Percentiles rank a stretch among this genome's conserved stretches.
Conservation (phyloP, 2,113 vertebrate genomes). For the Ammodytes dubius region DNA sequence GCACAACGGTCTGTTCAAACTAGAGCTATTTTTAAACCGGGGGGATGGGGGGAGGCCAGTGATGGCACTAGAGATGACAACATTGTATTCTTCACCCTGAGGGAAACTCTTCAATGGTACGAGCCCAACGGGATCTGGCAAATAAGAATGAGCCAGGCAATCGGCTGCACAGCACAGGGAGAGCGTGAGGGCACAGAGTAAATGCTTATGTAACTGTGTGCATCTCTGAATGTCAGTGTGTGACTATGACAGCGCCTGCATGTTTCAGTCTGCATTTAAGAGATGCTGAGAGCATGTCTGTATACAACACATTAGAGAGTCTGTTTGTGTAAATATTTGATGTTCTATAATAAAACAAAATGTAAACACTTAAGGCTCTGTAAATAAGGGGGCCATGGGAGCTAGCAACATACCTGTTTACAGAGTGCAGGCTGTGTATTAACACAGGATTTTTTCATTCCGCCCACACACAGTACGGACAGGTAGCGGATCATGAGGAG, state of each 20-base stretch:
- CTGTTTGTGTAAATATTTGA: slow-evolving; percentile 2
- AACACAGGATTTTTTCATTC: too few relatives aligned
- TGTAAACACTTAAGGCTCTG: not conserved
- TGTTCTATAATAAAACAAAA: not conserved
- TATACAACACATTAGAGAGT: not conserved
- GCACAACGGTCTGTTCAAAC: slow-evolving; percentile 45
- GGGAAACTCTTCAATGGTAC: slow-evolving; percentile 68
- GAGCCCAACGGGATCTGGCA: slow-evolving; percentile 58
- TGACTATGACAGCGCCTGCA: slow-evolving; percentile 37
- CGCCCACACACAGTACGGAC: too few relatives aligned
- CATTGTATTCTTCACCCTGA: slow-evolving; percentile 67
- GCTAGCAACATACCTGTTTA: too few relatives aligned
- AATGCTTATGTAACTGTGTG: slow-evolving; percentile 70
- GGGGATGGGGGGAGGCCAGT: slow-evolving; percentile 49
- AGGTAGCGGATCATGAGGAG: too few relatives aligned
- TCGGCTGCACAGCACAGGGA: slow-evolving; percentile 49
- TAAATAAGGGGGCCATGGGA: too few relatives aligned
- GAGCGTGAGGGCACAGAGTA: slow-evolving; percentile 50
- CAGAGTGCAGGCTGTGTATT: too few relatives aligned
- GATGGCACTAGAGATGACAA: slow-evolving; percentile 77
- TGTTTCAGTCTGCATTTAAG: slow-evolving; percentile 25
- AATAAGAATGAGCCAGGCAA: slow-evolving; percentile 57
- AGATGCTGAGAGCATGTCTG: slow-evolving; percentile 14
- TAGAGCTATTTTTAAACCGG: slow-evolving; percentile 76
- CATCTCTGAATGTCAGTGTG: slow-evolving; percentile 34